A percentile compares a stretch with the other conserved stretches of the same genome.
Conservation (phyloP, 2,888 invertebrate genomes). For the Dynastes grantii region DNA sequence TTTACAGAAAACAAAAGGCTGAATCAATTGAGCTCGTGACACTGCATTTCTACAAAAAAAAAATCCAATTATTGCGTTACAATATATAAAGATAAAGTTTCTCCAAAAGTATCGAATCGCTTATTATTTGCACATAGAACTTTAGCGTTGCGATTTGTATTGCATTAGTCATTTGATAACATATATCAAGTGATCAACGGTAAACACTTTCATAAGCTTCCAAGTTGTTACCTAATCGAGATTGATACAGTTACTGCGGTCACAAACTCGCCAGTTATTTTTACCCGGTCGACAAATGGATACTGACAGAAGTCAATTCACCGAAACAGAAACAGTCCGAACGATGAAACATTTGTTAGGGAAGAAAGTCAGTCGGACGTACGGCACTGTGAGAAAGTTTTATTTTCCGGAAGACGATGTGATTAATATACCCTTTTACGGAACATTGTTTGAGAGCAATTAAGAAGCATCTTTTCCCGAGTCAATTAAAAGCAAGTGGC, state of each 20-base stretch:
- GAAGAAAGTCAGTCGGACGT: conserved; percentile 23
- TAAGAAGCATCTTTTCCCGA: conserved; percentile 47
- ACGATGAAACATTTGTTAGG: conserved; percentile 45
- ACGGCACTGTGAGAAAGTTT: conserved; percentile 37
- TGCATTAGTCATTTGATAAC: conserved; percentile 16
- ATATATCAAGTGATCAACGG: conserved; percentile 18
- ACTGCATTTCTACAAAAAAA: too few relatives aligned
- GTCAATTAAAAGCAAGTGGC: conserved; percentile 46
- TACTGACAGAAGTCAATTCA: conserved; percentile 43
- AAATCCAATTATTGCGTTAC: too few relatives aligned
- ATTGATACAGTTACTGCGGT: conserved; percentile 36
- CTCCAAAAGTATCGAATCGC: neutral
- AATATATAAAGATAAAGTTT: neutral
- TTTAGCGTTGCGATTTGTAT: neutral
- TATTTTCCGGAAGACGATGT: conserved; percentile 46
- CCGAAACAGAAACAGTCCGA: conserved; percentile 41
- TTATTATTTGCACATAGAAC: neutral
- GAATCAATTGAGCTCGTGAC: too few relatives aligned
- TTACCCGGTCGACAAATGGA: conserved; percentile 30
- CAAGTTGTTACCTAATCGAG: conserved; percentile 30
- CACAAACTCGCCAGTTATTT: conserved; percentile 31
- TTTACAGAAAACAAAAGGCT: too few relatives aligned
- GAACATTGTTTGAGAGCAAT: conserved; percentile 47
- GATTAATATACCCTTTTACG: conserved; percentile 45
- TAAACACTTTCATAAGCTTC: conserved; percentile 33